Evolutionary conservation across 2,888 invertebrate genomes (phyloP), one percentile per base, ranked within the genome.

Genomic region (Andricus curvator): DNA sequence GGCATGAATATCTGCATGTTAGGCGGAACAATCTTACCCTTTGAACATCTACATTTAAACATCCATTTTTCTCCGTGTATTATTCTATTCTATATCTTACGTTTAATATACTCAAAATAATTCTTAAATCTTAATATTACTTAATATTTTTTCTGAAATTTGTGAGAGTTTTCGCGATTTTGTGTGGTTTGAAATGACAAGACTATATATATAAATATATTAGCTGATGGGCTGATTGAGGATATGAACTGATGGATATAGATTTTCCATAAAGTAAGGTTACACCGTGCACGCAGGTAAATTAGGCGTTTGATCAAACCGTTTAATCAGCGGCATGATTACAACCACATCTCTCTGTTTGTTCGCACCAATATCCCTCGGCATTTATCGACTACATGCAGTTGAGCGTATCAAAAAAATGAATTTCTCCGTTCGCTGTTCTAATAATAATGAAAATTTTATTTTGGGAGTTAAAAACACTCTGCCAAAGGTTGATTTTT

Each of bases 311-410:
- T 92, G 90, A 92, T 92, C 90, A 91, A 90, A 89, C 89, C 89
- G 89, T 90, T 92, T 92, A 91, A 92, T 92, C 91, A 91, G 91
- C 85, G 88, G 88, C 90, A 91, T 92, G 89, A 91, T 92, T 88
- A 90, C 89, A 84, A 92, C 91, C 92, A 86, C 92, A 91, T 91
- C 89, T 88, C 87, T 84, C 86, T 78, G 82, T 85, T 84, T 87
- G 87, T 86, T 87, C 88, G 84, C 84, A 82, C 87, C 89, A 90
- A 91, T 91, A 79, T 80, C 80, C 83, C 68, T 74, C 67, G 78
- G 62, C 79, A 80, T 78, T 78, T 70, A 78, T 60, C 33, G n/a
- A 60, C 62, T 25, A 70, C 11, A 2, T 41, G 41, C 6, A 33
- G 33, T 33, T 33, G 33, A 4, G 6, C 33, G 33, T 6, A 33